Conservation (phyloP, 2,797 vertebrate species). For the Sebastes paucispinis region DNA sequence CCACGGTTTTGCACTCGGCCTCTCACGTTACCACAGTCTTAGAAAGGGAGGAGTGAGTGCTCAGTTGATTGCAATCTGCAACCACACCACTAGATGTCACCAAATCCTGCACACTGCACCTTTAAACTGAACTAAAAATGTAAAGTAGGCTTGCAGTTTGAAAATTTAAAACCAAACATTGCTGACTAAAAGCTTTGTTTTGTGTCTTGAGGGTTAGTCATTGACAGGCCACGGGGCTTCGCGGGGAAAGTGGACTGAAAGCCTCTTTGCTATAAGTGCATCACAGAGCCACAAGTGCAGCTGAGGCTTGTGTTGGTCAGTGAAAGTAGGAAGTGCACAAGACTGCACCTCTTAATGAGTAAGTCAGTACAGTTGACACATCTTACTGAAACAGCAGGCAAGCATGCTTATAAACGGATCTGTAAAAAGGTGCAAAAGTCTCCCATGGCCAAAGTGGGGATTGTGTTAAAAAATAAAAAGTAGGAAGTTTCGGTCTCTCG, state of each 20-base stretch:
- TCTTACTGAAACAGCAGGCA: not conserved
- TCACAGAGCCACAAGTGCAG: not conserved
- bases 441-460: not conserved
- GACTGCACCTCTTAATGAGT: constrained; percentile 37
- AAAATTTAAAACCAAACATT: not conserved
- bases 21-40: too few relatives aligned
- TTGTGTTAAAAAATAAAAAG: not conserved
- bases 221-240: constrained; percentile 9
- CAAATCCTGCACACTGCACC: too few relatives aligned
- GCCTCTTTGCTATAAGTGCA: constrained; percentile 20
- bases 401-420: not conserved
- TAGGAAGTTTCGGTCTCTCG: not conserved
- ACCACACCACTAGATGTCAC: too few relatives aligned
- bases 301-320: not conserved
- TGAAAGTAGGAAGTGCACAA: constrained; percentile 50
- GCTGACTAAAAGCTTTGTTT: not conserved
- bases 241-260: constrained; percentile 24
- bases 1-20: too few relatives aligned
- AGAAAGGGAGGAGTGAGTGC: too few relatives aligned
- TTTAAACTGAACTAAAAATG: not conserved
- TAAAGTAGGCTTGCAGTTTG: not conserved
- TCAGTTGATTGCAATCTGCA: too few relatives aligned
- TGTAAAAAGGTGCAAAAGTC: constrained; percentile 22
- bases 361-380: constrained; percentile 17
- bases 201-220: not conserved